Evolutionary conservation across 2,888 invertebrate genomes (phyloP).

Genomic region (Ochlodes sylvanus): DNA sequence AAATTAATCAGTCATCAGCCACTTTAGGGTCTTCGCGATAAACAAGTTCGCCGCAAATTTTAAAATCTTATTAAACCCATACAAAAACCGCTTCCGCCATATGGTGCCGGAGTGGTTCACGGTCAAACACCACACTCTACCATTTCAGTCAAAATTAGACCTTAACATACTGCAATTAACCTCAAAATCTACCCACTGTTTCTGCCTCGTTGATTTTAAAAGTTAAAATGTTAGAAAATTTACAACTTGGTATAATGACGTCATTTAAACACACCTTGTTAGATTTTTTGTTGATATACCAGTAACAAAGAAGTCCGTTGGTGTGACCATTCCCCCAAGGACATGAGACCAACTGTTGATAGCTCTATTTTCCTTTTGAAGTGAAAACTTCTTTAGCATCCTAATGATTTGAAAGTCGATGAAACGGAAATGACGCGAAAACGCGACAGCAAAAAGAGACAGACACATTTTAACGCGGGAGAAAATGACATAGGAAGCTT

Average conservation of each 20-base stretch:
- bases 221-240: not conserved
- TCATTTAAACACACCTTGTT: conserved; percentile 6
- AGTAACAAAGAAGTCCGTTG: no score
- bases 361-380: no score
- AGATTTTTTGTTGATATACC: no score
- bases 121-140: conserved; percentile 49
- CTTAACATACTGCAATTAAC: conserved; percentile 39
- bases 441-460: no score
- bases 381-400: no score
- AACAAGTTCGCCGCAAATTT: conserved; percentile 33
- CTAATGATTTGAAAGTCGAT: no score
- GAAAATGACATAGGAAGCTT: no score
- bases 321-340: not conserved
- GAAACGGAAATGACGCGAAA: no score
- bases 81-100: conserved; percentile 67
- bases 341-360: not conserved
- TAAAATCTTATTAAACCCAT: conserved; percentile 50
- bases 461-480: no score
- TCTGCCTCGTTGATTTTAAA: conserved; percentile 18
- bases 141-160: conserved; percentile 36
- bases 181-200: conserved; percentile 15
- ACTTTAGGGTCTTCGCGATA: conserved; percentile 43
- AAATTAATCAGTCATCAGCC: not conserved
- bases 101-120: conserved; percentile 55
- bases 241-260: not conserved